Evolutionary conservation across 2,888 invertebrate genomes (phyloP).

Genomic region (Notocelia uddmanniana): DNA sequence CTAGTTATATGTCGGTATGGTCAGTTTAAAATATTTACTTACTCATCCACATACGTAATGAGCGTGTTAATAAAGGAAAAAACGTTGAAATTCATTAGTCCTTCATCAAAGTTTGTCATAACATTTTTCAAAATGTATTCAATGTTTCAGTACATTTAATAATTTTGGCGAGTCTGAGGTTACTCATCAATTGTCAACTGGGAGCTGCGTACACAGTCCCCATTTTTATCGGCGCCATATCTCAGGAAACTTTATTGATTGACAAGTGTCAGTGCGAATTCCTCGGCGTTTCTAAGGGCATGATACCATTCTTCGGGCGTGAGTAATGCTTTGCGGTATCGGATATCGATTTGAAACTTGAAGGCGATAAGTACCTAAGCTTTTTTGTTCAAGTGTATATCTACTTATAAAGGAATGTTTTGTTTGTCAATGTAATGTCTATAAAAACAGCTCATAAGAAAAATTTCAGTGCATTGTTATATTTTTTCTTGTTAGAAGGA

Average conservation of each 20-base stretch:
- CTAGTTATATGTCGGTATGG: no score
- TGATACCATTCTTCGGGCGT: constrained; percentile 33
- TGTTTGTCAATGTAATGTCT: background rate
- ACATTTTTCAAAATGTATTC: no score
- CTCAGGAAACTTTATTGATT: constrained; percentile 41
- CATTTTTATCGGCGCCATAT: constrained; percentile 35
- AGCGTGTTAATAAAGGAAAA: no score
- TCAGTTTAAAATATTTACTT: no score
- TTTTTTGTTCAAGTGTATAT: background rate
- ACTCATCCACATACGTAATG: no score
- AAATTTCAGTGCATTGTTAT: background rate
- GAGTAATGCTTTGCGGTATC: constrained; percentile 41
- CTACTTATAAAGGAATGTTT: background rate
- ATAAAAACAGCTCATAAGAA: background rate
- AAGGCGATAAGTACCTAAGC: constrained; percentile 6
- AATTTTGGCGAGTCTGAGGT: background rate
- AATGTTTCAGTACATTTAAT: no score
- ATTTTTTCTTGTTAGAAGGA: background rate
- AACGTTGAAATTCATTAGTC: no score
- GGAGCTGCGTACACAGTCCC: constrained; percentile 13
- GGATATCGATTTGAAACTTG: constrained; percentile 37
- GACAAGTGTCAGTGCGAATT: constrained; percentile 40
- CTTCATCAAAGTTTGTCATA: no score
- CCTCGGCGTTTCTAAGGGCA: constrained; percentile 21
- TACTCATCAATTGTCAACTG: background rate